These are phyloP conservation scores for Bombus polaris DNA, from an alignment of 1,140 invertebrate species.

Conservation along the genomic window DNA sequence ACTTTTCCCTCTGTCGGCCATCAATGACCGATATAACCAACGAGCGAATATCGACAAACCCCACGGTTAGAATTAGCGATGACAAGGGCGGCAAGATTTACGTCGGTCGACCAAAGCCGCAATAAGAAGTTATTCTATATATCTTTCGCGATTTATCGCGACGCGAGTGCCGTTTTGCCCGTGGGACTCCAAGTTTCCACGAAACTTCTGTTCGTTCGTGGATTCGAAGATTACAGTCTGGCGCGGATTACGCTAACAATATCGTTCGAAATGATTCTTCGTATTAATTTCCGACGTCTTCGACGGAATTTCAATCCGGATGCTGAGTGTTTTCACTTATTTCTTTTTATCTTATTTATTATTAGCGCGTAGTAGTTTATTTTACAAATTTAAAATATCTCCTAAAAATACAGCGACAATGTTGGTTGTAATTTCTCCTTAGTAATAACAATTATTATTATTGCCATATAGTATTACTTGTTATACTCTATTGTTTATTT, in stretches of 20 bases:
- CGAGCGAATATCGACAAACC: background rate
- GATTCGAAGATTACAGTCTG: slow-evolving; percentile 46
- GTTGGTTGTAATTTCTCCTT: too few species aligned
- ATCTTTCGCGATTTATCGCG: slow-evolving; percentile 65
- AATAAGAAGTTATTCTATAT: slow-evolving; percentile 67
- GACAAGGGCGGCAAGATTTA: slow-evolving; percentile 55
- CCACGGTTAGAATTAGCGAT: slow-evolving; percentile 51
- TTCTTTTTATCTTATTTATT: too few species aligned
- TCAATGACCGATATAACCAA: background rate
- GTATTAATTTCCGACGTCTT: too few species aligned
- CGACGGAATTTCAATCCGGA: too few species aligned
- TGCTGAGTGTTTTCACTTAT: too few species aligned
- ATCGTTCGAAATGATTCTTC: too few species aligned
- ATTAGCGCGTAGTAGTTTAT: too few species aligned
- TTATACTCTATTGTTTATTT: too few species aligned
- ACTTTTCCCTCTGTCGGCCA: background rate
- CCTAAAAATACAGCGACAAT: too few species aligned
- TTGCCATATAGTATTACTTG: too few species aligned
- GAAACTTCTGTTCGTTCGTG: background rate
- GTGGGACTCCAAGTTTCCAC: background rate
- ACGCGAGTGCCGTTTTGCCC: slow-evolving; percentile 1
- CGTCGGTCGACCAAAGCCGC: slow-evolving; percentile 28
- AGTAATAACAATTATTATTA: too few species aligned
- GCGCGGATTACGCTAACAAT: background rate
- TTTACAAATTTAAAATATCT: too few species aligned